Conservation (phyloP, 1,140 invertebrate genomes). For the Drosophila malerkotliana region DNA sequence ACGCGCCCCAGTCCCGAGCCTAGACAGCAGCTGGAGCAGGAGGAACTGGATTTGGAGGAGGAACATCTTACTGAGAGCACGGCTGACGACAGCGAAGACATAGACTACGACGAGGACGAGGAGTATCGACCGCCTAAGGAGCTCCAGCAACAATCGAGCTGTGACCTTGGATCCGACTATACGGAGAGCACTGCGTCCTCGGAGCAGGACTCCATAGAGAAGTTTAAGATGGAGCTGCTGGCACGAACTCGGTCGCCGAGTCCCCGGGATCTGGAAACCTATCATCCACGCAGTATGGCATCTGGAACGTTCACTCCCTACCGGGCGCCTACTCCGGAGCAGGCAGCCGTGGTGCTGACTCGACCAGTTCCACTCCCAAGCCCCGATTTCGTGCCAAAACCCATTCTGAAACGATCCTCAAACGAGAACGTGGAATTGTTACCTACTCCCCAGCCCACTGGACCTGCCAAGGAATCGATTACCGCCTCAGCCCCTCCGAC, state of each 20-base stretch:
- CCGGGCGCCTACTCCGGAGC: conserved; percentile 84
- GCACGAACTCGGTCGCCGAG: conserved; percentile 84
- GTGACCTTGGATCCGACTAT: conserved; percentile 86
- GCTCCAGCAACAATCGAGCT: conserved; percentile 50
- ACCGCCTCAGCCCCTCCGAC: conserved; percentile 26
- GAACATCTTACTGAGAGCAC: conserved; percentile 65
- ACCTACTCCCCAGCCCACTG: conserved; percentile 16
- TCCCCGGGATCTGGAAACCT: conserved; percentile 87
- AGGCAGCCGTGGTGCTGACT: conserved; percentile 85
- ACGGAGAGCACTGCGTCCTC: conserved; percentile 86
- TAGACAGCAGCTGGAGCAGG: conserved; percentile 6
- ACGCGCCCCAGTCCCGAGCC: background rate
- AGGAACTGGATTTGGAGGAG: conserved; percentile 47
- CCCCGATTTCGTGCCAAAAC: conserved; percentile 89
- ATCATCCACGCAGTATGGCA: conserved; percentile 86
- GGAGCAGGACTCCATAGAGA: conserved; percentile 85
- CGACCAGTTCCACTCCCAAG: conserved; percentile 86
- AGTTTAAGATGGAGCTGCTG: conserved; percentile 85
- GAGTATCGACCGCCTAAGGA: conserved; percentile 12
- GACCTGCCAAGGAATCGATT: conserved; percentile 52
- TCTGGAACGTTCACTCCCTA: conserved; percentile 79
- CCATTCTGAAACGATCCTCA: conserved; percentile 88
- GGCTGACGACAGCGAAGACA: conserved; percentile 64
- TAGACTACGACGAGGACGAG: conserved; percentile 52
- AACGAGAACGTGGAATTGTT: conserved; percentile 76